Evolutionary conservation across 1,140 invertebrate species (phyloP).

Genomic region (Pinna nobilis): DNA sequence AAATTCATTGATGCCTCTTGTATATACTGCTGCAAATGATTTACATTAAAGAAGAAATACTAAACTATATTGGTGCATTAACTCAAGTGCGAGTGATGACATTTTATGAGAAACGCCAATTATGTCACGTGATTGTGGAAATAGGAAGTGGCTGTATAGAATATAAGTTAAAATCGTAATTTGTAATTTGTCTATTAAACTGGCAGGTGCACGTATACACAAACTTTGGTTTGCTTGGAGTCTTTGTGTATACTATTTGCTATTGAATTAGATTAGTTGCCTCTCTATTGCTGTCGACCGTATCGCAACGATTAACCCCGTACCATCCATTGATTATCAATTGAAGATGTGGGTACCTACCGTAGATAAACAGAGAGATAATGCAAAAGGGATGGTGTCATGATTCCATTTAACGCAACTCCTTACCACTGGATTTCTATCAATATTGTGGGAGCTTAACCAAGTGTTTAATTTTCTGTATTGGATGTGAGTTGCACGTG

Average conservation of each 20-base stretch:
- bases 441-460: too few relatives aligned
- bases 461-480: too few relatives aligned
- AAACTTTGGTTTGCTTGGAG: slow-evolving; percentile 2
- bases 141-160: slow-evolving; percentile 6
- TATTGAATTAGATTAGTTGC: slow-evolving; percentile 16
- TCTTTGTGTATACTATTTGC: slow-evolving; percentile 4
- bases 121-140: slow-evolving; percentile 21
- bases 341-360: slow-evolving; percentile 7
- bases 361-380: slow-evolving; percentile 19
- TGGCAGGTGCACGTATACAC: background rate
- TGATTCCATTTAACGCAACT: too few relatives aligned
- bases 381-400: slow-evolving; percentile 13
- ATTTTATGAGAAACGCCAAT: slow-evolving; percentile 19
- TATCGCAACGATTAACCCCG: slow-evolving; percentile 20
- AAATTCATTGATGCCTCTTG: slow-evolving; percentile 19
- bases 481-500: too few relatives aligned
- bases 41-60: slow-evolving; percentile 24
- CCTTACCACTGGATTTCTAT: too few relatives aligned
- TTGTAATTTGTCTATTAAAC: slow-evolving; percentile 11
- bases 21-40: slow-evolving; percentile 23
- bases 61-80: slow-evolving; percentile 1
- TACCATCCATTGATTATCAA: slow-evolving; percentile 14
- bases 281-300: slow-evolving; percentile 6
- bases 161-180: slow-evolving; percentile 3
- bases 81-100: slow-evolving; percentile 20